Percentiles rank a stretch among this genome's conserved stretches.
phyloP scores from a whole-genome alignment of 2,888 invertebrate species.

The Zelleria hepariella region DNA sequence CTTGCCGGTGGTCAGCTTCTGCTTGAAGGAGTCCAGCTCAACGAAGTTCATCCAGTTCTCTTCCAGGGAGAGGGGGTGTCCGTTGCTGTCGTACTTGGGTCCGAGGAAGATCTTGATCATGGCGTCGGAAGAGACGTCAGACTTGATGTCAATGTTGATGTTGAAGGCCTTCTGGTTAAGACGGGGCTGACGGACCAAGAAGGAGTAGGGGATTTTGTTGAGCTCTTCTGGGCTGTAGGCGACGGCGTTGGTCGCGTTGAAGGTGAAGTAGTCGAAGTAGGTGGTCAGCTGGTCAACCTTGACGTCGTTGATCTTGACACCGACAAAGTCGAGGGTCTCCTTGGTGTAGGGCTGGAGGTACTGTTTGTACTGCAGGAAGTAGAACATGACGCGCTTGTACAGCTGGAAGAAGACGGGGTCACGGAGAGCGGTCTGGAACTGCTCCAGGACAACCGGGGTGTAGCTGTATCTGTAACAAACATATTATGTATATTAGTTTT shows the following conservation, averaged over 20 bases:
- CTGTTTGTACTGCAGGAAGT: conserved; percentile 74
- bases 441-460: conserved; percentile 74
- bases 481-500: not conserved
- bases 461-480: conserved; percentile 39
- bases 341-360: conserved; percentile 71
- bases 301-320: conserved; percentile 73
- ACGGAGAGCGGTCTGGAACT: conserved; percentile 75
- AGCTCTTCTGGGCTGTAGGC: conserved; percentile 35
- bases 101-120: conserved; percentile 77
- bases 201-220: conserved; percentile 43
- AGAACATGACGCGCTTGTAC: conserved; percentile 72
- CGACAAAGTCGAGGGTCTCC: conserved; percentile 69
- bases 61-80: conserved; percentile 60
- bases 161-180: conserved; percentile 79
- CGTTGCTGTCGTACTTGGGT: conserved; percentile 76
- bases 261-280: conserved; percentile 76
- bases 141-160: conserved; percentile 71
- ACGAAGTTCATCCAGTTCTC: conserved; percentile 74
- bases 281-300: conserved; percentile 75
- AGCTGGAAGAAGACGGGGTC: conserved; percentile 81
- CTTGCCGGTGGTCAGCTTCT: conserved; percentile 72
- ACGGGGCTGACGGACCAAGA: conserved; percentile 76
- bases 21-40: conserved; percentile 73
- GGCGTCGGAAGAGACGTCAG: conserved; percentile 71
- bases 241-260: conserved; percentile 72